These are phyloP conservation scores for Thymelicus lineola DNA, from an alignment of 2,888 invertebrate genomes.

Conservation along the genomic window DNA sequence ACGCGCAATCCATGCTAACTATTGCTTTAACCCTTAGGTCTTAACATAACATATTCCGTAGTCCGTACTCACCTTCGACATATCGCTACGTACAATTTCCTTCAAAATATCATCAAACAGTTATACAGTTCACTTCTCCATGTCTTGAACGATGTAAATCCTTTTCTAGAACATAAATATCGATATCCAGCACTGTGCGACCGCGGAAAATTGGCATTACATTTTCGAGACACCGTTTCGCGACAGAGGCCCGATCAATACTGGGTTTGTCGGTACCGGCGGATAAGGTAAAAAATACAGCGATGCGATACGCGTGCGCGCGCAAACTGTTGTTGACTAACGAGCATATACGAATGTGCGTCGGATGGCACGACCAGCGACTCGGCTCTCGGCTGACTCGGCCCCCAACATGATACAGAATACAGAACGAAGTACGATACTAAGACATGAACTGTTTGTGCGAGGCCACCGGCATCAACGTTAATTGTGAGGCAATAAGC, in stretches of 20 bases:
- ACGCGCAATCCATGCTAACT: slow-evolving; percentile 50
- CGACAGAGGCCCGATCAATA: slow-evolving; percentile 80
- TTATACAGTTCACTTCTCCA: slow-evolving; percentile 61
- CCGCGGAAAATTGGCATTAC: slow-evolving; percentile 64
- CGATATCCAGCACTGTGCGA: slow-evolving; percentile 57
- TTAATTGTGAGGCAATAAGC: slow-evolving; percentile 44
- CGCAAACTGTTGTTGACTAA: slow-evolving; percentile 78
- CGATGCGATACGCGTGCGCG: slow-evolving; percentile 71
- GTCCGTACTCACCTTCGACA: slow-evolving; percentile 74
- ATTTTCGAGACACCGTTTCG: slow-evolving; percentile 70
- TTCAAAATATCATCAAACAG: slow-evolving; percentile 31
- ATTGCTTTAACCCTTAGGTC: slow-evolving; percentile 45
- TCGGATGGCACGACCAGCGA: slow-evolving; percentile 52
- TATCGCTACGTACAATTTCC: slow-evolving; percentile 58
- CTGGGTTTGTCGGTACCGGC: slow-evolving; percentile 66
- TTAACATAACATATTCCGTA: slow-evolving; percentile 38
- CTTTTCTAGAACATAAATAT: slow-evolving; percentile 39
- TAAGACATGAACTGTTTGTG: slow-evolving; percentile 45
- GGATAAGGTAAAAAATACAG: slow-evolving; percentile 72
- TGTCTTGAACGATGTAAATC: slow-evolving; percentile 34
- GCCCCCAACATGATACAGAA: slow-evolving; percentile 43
- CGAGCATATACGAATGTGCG: slow-evolving; percentile 66
- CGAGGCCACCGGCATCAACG: slow-evolving; percentile 45
- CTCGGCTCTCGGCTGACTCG: slow-evolving; percentile 40
- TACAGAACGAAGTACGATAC: slow-evolving; percentile 21